These are phyloP conservation scores for Hydriomena furcata DNA, from an alignment of 2,888 invertebrate species.

Conservation along the genomic window DNA sequence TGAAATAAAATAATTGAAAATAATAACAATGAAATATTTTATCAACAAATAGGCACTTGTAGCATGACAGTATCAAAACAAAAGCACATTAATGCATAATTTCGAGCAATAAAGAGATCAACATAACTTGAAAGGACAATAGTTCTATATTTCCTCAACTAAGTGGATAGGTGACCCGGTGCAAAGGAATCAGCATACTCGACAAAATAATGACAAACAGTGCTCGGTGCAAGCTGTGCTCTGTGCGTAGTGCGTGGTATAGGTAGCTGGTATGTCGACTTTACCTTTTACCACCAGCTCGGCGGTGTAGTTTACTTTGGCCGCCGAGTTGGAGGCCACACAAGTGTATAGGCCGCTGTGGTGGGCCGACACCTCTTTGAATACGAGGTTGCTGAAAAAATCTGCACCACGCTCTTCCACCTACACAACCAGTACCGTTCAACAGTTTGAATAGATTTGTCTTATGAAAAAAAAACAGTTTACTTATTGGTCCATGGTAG, in stretches of 20 bases:
- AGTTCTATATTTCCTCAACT: slow-evolving; percentile 6
- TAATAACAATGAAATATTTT: neutral
- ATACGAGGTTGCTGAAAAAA: slow-evolving; percentile 89
- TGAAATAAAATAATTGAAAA: slow-evolving; percentile 10
- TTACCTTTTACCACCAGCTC: slow-evolving; percentile 90
- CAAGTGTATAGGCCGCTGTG: slow-evolving; percentile 90
- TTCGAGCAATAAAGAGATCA: slow-evolving; percentile 19
- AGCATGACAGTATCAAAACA: neutral
- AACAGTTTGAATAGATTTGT: slow-evolving; percentile 2
- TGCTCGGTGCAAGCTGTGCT: slow-evolving; percentile 42
- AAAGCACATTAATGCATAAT: neutral
- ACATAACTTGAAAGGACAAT: neutral
- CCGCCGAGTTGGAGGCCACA: slow-evolving; percentile 88
- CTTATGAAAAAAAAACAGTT: neutral
- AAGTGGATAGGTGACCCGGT: slow-evolving; percentile 30
- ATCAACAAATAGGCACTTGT: neutral
- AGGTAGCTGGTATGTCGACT: slow-evolving; percentile 36
- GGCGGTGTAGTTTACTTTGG: slow-evolving; percentile 89
- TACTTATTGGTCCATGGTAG: slow-evolving; percentile 1
- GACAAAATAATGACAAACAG: slow-evolving; percentile 30
- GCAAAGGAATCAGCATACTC: slow-evolving; percentile 34
- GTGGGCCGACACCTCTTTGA: slow-evolving; percentile 88
- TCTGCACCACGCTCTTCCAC: slow-evolving; percentile 88
- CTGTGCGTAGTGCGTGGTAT: slow-evolving; percentile 46
- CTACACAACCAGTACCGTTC: slow-evolving; percentile 63